phyloP scores from a whole-genome alignment of 2,113 vertebrate genomes.

The Hydrochoerus hydrochaeris region DNA sequence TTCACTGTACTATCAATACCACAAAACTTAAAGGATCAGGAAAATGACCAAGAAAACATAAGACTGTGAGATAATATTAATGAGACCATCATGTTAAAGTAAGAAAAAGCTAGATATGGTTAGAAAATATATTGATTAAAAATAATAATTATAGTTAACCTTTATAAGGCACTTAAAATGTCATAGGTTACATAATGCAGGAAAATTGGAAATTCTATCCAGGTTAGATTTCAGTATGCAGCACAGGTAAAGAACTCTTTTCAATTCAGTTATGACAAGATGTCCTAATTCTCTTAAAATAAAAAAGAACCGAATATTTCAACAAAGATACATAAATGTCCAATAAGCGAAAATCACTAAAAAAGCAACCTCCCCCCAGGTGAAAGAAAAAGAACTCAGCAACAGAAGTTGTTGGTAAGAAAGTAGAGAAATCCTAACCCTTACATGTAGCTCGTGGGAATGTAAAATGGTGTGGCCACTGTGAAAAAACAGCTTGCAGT shows the following conservation, averaged over 20 bases:
- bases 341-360: background rate
- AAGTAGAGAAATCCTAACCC: background rate
- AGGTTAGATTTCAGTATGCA: background rate
- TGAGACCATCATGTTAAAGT: background rate
- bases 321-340: background rate
- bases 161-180: background rate
- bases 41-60: background rate
- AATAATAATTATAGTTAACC: background rate
- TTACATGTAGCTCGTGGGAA: background rate
- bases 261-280: background rate
- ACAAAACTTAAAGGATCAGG: background rate
- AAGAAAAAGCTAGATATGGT: background rate
- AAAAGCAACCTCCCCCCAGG: background rate
- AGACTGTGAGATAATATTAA: background rate
- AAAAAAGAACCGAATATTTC: background rate
- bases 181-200: background rate
- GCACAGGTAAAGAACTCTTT: background rate
- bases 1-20: background rate
- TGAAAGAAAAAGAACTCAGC: background rate
- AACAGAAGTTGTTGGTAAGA: background rate
- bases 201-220: background rate
- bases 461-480: background rate
- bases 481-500: background rate
- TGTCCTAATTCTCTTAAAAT: background rate
- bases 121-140: background rate